phyloP scores from a whole-genome alignment of 2,797 vertebrate species.

The Tragopan temminckii region DNA sequence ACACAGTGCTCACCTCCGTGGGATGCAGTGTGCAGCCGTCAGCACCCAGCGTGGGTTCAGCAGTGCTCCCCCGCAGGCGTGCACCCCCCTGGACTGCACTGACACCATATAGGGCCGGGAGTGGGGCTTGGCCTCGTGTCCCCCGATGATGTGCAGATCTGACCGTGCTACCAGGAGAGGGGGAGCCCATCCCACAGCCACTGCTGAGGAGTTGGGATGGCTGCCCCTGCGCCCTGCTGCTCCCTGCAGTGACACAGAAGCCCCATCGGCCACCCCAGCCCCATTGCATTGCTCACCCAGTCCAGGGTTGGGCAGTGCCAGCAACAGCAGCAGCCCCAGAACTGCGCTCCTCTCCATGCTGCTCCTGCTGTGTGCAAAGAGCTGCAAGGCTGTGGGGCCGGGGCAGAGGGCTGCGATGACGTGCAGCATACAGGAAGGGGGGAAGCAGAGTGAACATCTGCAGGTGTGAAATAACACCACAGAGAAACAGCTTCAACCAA shows the following conservation, averaged over 20 bases:
- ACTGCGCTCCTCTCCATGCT: not conserved
- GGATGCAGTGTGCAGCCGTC: conserved; percentile 42
- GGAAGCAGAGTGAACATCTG: not conserved
- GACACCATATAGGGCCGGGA: conserved; percentile 61
- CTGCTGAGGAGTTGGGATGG: not conserved
- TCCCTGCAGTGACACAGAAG: not conserved
- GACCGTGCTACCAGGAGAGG: fast-evolving
- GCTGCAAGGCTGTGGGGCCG: fast-evolving
- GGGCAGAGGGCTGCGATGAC: not conserved
- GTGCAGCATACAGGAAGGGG: not conserved
- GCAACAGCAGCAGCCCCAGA: not conserved
- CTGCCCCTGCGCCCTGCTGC: not conserved
- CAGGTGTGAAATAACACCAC: not conserved
- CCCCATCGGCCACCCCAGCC: fast-evolving
- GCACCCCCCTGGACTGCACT: fast-evolving
- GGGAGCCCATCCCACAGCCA: fast-evolving
- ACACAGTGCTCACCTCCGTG: fast-evolving
- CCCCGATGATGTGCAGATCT: not conserved
- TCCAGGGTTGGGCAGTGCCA: fast-evolving
- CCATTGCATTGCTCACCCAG: fast-evolving
- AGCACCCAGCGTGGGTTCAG: conserved; percentile 39
- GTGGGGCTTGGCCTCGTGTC: not conserved
- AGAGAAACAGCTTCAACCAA: not conserved
- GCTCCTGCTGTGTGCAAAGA: not conserved
- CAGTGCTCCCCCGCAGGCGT: not conserved